Base-by-base conservation (phyloP, 1,140 invertebrate genomes). In the Linepithema humile region DNA sequence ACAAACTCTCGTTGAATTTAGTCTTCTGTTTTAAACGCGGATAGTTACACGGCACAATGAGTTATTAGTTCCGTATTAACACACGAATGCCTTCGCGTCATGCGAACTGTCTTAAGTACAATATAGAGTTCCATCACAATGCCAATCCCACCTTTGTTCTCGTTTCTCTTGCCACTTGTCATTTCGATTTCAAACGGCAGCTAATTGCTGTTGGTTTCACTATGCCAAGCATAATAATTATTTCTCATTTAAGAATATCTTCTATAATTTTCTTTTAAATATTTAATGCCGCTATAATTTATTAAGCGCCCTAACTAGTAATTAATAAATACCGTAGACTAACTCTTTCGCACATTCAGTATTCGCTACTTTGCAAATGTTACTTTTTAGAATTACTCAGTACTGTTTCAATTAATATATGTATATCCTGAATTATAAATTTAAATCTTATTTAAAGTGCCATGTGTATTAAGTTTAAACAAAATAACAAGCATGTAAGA, bases 171-270 rank as follows among this genome's bases (percentile, higher is more conserved):
- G 15, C 29, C 74, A 65, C 43, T 65, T 64, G 59, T 20, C 57
- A 29, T 77, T 65, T 65, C 62, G 32, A 77, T 65, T 65, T 77
- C 59, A 77, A 65, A 77, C 35, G 74, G 62, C 60, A 77, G 48
- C 32, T 77, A 77, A 65, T 77, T 50, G 40, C 59, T n/a, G 32
- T 32, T 43, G 74, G 35, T 77, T 65, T 65, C 29, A 20, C 29
- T 20, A 38, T 12, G n/a, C 7, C 26, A 4, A 43, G 20, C 20
- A 9, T 17, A 65, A 7, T n/a, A 45, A 35, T 65, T 77, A 43
- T 65, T 77, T 15, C 29, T 26, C 20, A 32, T n/a, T 35, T 26
- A 9, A 7, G 65, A 64, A 50, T 7, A 6, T 0, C n/a, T n/a
- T n/a, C n/a, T n/a, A 17, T 35, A 38, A 23, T 50, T 50, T 12